Evolutionary conservation across 2,113 vertebrate species (phyloP).

Genomic region (Lethenteron reissneri): DNA sequence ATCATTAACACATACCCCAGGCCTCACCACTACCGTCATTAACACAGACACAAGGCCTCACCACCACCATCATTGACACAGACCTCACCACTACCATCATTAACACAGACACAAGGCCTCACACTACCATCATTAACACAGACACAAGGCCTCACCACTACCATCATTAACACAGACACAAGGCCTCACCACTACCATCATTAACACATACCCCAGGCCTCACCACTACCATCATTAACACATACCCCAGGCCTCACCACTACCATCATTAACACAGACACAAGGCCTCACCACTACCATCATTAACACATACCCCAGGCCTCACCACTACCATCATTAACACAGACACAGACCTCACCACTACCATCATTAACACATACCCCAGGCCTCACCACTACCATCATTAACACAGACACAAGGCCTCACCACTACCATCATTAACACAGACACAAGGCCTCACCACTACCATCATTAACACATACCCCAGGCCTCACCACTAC

Average conservation of each 20-base stretch:
- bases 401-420: no score
- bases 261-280: no score
- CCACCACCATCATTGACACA: neutral
- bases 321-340: neutral
- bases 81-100: no score
- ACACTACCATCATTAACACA: neutral
- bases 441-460: neutral
- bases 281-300: no score
- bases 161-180: neutral
- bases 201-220: no score
- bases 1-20: neutral
- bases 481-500: no score
- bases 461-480: no score
- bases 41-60: no score
- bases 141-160: neutral
- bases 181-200: neutral
- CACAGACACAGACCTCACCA: neutral
- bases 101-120: no score
- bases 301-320: no score
- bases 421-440: neutral
- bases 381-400: neutral
- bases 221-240: neutral
- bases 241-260: neutral
- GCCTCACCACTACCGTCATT: no score
- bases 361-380: neutral